These are phyloP conservation scores for Origma solitaria DNA, from an alignment of 2,113 vertebrate species.

Conservation along the genomic window DNA sequence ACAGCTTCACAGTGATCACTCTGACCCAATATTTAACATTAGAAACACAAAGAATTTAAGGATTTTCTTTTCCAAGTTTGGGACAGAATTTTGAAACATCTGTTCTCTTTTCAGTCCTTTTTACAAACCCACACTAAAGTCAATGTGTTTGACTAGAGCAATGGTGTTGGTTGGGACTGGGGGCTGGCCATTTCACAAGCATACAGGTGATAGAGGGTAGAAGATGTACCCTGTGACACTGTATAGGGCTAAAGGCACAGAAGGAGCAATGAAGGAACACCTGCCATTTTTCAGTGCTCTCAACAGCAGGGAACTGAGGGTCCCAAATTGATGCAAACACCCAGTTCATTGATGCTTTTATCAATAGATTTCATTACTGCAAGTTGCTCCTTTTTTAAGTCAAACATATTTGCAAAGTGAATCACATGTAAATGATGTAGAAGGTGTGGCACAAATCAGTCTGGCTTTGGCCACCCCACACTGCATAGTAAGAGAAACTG, in stretches of 20 bases:
- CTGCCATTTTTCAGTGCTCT: neutral
- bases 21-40: neutral
- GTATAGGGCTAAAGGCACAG: neutral
- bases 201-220: neutral
- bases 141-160: neutral
- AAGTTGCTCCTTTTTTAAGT: neutral
- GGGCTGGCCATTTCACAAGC: neutral
- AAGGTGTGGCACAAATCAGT: neutral
- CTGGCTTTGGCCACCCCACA: neutral
- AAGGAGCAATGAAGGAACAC: neutral
- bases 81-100: neutral
- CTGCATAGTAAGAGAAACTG: neutral
- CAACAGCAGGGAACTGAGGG: neutral
- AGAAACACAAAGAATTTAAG: neutral
- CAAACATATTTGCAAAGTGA: neutral
- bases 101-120: neutral
- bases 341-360: neutral
- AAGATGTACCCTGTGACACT: neutral
- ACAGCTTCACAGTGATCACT: neutral
- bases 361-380: neutral
- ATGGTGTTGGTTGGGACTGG: neutral
- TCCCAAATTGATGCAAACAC: neutral
- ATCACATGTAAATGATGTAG: neutral
- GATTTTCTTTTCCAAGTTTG: neutral
- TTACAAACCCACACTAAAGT: neutral